phyloP scores from a whole-genome alignment of 2,888 invertebrate species.

The Chalcis sispes region DNA sequence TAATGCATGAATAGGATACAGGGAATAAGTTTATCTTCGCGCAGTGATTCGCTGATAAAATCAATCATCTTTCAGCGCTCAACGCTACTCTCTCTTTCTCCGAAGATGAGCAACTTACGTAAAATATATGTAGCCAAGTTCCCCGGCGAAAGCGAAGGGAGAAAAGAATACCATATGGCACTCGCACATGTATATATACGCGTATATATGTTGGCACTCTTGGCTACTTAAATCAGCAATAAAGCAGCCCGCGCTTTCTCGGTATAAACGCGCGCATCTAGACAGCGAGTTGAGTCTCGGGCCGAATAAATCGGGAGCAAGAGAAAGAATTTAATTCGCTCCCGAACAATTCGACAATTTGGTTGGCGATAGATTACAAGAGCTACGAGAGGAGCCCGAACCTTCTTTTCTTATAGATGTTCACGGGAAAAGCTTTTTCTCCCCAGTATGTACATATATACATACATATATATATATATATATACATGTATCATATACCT shows the following conservation, averaged over 20 bases:
- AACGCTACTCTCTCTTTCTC: neutral
- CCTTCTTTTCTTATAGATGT: neutral
- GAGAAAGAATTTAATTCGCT: conserved; percentile 65
- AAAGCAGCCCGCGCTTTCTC: conserved; percentile 38
- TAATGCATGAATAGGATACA: conserved; percentile 39
- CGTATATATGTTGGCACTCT: conserved; percentile 54
- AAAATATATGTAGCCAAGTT: neutral
- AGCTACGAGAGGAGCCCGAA: neutral
- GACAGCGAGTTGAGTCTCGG: too few species aligned
- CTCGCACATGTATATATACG: too few species aligned
- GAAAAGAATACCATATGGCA: conserved; percentile 49
- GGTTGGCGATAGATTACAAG: conserved; percentile 62
- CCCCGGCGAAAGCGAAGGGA: neutral
- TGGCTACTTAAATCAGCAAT: conserved; percentile 59
- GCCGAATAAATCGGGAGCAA: conserved; percentile 57
- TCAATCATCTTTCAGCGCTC: conserved; percentile 43
- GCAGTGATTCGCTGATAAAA: conserved; percentile 43
- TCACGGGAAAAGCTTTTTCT: neutral
- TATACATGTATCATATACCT: too few species aligned
- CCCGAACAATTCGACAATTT: conserved; percentile 63
- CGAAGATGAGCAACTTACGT: neutral
- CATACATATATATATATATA: too few species aligned
- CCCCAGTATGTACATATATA: too few species aligned
- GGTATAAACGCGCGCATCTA: conserved; percentile 27
- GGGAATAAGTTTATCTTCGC: conserved; percentile 45